Evolutionary conservation across 2,888 invertebrate genomes (phyloP).

Genomic region (Ernsta delagoae): DNA sequence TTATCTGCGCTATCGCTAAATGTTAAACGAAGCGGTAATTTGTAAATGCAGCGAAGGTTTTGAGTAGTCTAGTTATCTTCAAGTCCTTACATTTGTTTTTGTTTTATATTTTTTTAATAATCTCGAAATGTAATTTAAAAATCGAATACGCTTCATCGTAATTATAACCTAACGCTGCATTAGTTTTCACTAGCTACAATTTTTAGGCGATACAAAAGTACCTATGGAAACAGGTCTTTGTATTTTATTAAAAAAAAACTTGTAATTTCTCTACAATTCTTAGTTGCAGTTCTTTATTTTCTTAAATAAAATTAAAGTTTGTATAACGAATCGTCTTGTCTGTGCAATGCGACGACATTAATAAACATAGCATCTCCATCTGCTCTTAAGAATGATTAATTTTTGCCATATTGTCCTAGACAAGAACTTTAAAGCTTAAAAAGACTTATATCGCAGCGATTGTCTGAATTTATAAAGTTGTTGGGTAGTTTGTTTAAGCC

Average conservation of each 20-base stretch:
- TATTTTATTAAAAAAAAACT: too few relatives aligned
- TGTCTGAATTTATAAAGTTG: constrained; percentile 10
- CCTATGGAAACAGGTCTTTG: too few relatives aligned
- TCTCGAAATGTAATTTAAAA: too few relatives aligned
- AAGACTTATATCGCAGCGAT: constrained; percentile 2
- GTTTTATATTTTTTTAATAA: too few relatives aligned
- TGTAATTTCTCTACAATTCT: too few relatives aligned
- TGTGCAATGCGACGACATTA: constrained; percentile 7
- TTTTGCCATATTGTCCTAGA: constrained; percentile 14
- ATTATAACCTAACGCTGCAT: too few relatives aligned
- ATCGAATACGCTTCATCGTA: too few relatives aligned
- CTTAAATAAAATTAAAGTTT: neutral
- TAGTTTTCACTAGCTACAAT: too few relatives aligned
- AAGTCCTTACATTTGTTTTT: too few relatives aligned
- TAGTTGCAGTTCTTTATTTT: too few relatives aligned
- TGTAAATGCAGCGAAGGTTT: neutral
- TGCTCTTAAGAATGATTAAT: constrained; percentile 6
- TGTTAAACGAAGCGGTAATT: constrained; percentile 8
- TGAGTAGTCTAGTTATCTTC: too few relatives aligned
- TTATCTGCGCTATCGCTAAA: constrained; percentile 15
- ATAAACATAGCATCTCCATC: constrained; percentile 20
- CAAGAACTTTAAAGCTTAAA: constrained; percentile 6
- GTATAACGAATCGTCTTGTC: constrained; percentile 10
- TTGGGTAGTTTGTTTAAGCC: neutral
- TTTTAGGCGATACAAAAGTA: too few relatives aligned